A percentile compares a stretch with the other conserved stretches of the same genome.
phyloP scores from a whole-genome alignment of 2,797 vertebrate genomes.

The Salmo trutta region DNA sequence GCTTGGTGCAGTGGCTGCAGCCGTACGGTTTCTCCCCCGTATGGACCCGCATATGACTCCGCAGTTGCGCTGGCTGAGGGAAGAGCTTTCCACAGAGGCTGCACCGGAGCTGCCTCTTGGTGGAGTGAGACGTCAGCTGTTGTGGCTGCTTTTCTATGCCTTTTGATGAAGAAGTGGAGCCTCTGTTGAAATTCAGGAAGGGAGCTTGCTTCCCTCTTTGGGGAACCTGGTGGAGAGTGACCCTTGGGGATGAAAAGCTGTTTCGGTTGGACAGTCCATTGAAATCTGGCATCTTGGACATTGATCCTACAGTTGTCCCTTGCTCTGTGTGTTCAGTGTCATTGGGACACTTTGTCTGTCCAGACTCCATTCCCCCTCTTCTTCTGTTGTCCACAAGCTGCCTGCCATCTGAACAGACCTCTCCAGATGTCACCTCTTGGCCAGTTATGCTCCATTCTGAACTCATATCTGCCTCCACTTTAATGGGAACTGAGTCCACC shows the following conservation, averaged over 20 bases:
- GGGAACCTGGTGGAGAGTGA: neutral
- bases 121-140: neutral
- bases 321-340: neutral
- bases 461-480: slow-evolving; percentile 29
- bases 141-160: neutral
- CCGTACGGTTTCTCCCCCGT: slow-evolving; percentile 42
- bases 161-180: neutral
- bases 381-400: neutral
- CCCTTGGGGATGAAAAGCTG: neutral
- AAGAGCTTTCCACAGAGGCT: slow-evolving; percentile 42
- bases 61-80: slow-evolving; percentile 23
- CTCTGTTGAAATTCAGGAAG: neutral
- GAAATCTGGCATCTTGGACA: neutral
- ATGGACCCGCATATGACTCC: slow-evolving; percentile 36
- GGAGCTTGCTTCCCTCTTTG: neutral
- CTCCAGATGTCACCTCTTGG: neutral
- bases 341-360: neutral
- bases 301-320: neutral
- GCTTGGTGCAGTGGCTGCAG: slow-evolving; percentile 36
- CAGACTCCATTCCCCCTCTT: neutral
- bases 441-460: slow-evolving; percentile 17
- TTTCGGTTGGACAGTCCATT: neutral
- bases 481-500: slow-evolving; percentile 21
- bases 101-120: slow-evolving; percentile 19
- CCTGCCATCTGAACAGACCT: neutral